Base-by-base conservation (phyloP, 2,797 vertebrate species). In the Premnoplex brunnescens region DNA sequence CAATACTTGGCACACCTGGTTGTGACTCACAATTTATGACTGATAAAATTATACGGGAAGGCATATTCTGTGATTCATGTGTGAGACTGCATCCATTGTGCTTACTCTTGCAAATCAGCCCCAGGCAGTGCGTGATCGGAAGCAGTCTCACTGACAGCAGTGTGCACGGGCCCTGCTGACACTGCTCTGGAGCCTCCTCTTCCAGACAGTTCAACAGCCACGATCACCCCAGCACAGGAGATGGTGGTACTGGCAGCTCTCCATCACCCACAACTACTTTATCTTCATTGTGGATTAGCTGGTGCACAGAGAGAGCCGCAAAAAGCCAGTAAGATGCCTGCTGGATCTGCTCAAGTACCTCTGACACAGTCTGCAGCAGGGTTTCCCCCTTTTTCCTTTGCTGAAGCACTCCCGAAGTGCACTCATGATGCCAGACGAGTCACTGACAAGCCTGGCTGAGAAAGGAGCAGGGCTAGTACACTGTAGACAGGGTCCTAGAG, bases 101-200 rank as follows among this genome's bases (percentile, higher is more conserved):
- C 89, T 79, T 71, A 39, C 28, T 72, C 26, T n/a, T 59, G 64
- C 87, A 85, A 36, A 89, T 24, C 69, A 75, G 41, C 69, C 1
- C 0, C 30, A 64, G 49, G 46, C 7, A 0, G 8, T 24, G 17
- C 0, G 3, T 34, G 62, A 75, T 56, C 2, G 0, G 80, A 74
- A 78, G 43, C 0, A 1, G 30, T 39, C 52, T 44, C 0, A 0
- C 89, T 71, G 69, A 43, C 44, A 91, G 41, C 73, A 84, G 3
- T 0, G 3, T 54, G 46, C 6, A 3, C 0, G 0, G 56, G 24
- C 13, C 39, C 49, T 75, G 41, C 64, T 83, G 60, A 8, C 0
- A 0, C 67, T 74, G 32, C 76, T 86, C 59, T 36, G 63, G 41
- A 67, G 16, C 30, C 54, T 52, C 20, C 48, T 56, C 49, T 69